Evolutionary conservation across 2,888 invertebrate species (phyloP), one percentile per base, ranked within the genome.

Genomic region (Ormia ochracea): DNA sequence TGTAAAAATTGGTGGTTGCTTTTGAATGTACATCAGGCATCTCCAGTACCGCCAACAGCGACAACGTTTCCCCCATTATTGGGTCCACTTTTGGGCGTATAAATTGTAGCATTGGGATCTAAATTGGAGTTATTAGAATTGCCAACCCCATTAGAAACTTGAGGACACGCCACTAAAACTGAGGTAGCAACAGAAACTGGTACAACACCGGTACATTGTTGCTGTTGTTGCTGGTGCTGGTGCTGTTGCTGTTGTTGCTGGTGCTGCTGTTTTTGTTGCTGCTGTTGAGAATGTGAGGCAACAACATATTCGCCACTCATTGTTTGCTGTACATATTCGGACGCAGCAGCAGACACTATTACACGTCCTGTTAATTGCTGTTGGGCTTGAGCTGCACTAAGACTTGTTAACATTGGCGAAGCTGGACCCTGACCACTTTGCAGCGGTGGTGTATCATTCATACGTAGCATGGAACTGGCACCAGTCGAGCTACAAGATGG

Each of bases 71-170:
- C 82, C 14, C 69, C 56, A 65, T 72, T 43, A 90, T 83, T 61
- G 45, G 92, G 91, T 81, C 92, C 92, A 84, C 91, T 90, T 87
- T 96, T 96, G 82, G 97, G 97, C 83, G 96, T 97, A 91, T 97
- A 97, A 84, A 95, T 95, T 82, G 94, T 94, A 82, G 97, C 97
- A 91, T 97, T 96, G 73, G 97, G 97, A 91, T 97, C 97, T 80
- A 97, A 92, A 85, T 92, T 93, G 7, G 90, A 90, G 19, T 83
- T 73, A n/a, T 86, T 86, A 5, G 82, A 80, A 21, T 82, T 83
- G 14, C 83, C 69, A 52, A 74, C 70, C 12, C 81, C 75, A 61
- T 75, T 74, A 41, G 75, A 50, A 31, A 69, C 78, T 74, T 79
- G 85, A 77, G 54, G 83, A 82, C 76, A 82, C 43, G 82, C 50